These are phyloP conservation scores for Lycocerus yunnanus DNA, from an alignment of 2,888 invertebrate genomes.

Conservation along the genomic window DNA sequence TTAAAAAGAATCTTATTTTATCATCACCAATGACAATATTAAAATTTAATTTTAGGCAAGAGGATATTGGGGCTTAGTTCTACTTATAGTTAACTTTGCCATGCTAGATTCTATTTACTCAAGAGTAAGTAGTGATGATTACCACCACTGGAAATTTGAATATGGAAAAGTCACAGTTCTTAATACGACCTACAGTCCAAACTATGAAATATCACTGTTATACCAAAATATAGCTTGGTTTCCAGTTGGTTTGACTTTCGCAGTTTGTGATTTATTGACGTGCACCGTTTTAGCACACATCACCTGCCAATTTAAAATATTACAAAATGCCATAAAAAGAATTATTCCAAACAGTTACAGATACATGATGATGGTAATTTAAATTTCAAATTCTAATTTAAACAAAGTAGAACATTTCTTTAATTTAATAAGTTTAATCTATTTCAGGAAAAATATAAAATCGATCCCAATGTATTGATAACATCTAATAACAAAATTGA, in stretches of 20 bases:
- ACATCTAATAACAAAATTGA: not conserved
- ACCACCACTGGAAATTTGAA: conserved; percentile 29
- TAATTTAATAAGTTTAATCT: too few species aligned
- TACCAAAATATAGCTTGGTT: conserved; percentile 26
- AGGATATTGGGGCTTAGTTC: conserved; percentile 20
- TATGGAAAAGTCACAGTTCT: conserved; percentile 23
- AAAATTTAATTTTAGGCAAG: conserved; percentile 18
- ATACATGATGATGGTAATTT: conserved; percentile 13
- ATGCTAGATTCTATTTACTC: conserved; percentile 15
- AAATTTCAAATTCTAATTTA: not conserved
- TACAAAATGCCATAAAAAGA: conserved; percentile 23
- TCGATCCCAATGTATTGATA: not conserved
- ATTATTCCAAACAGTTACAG: conserved; percentile 18
- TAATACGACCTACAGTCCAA: conserved; percentile 25
- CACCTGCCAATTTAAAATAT: conserved; percentile 27
- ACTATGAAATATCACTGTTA: conserved; percentile 20
- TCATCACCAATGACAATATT: not conserved
- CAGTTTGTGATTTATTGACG: conserved; percentile 25
- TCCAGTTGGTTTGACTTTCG: conserved; percentile 25
- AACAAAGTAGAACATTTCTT: not conserved
- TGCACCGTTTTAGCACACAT: conserved; percentile 28
- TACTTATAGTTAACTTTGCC: conserved; percentile 19
- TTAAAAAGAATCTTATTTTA: too few species aligned
- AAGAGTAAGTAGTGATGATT: conserved; percentile 16
- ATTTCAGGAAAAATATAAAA: not conserved